Percentiles rank a stretch among this genome's conserved stretches.
Conservation (phyloP, 2,797 vertebrate genomes). For the Myotis myotis region DNA sequence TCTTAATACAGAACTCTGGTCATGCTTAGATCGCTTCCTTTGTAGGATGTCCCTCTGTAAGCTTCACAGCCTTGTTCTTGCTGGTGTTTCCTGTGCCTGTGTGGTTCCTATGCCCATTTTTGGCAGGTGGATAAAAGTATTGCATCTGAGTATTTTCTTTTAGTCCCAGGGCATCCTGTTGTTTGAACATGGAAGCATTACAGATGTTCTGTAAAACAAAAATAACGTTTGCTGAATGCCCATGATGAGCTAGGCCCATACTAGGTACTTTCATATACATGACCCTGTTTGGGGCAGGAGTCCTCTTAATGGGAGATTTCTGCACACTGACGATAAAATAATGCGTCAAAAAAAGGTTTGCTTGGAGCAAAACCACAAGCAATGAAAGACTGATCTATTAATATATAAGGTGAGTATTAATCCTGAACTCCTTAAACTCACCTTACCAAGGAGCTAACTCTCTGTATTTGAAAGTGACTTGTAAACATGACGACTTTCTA, state of each 20-base stretch:
- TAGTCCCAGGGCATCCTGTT: background rate
- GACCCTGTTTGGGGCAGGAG: background rate
- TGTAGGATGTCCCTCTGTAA: background rate
- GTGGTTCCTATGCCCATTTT: background rate
- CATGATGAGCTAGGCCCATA: background rate
- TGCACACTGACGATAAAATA: background rate
- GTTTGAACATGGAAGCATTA: background rate
- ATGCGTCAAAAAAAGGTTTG: background rate
- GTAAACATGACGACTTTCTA: background rate
- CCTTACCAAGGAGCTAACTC: background rate
- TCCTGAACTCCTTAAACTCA: background rate
- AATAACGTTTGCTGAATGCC: background rate
- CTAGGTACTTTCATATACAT: background rate
- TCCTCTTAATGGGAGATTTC: constrained; percentile 3
- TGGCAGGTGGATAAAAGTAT: background rate
- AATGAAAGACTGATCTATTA: background rate
- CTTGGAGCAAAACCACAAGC: background rate
- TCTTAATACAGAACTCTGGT: background rate
- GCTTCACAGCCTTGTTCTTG: background rate
- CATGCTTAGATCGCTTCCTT: background rate
- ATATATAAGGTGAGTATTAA: background rate
- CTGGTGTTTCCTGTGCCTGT: background rate
- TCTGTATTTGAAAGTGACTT: background rate
- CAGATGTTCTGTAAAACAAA: background rate
- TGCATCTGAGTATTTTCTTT: background rate